These are phyloP conservation scores for Peromyscus nudipes DNA, from an alignment of 2,797 vertebrate genomes.

Conservation along the genomic window DNA sequence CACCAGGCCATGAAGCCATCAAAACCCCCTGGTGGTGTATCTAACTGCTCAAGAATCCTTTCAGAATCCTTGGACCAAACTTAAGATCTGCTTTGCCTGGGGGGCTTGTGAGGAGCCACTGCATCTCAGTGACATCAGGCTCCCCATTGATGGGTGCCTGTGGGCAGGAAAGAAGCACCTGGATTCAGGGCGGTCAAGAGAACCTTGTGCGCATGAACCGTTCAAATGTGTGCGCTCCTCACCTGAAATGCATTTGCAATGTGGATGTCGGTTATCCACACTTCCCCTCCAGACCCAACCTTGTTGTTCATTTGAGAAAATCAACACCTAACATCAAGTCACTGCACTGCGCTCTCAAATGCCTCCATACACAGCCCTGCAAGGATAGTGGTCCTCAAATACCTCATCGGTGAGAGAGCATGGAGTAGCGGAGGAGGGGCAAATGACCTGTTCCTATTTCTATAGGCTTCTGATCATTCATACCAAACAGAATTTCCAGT, in stretches of 20 bases:
- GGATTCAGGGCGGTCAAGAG: background rate
- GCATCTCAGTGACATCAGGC: background rate
- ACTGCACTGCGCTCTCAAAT: background rate
- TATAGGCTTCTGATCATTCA: background rate
- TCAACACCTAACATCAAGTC: background rate
- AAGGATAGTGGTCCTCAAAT: background rate
- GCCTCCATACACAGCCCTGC: background rate
- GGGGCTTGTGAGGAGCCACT: background rate
- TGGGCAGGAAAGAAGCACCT: background rate
- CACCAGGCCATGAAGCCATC: background rate
- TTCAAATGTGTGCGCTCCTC: background rate
- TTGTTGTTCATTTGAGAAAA: background rate
- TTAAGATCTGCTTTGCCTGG: background rate
- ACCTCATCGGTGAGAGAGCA: background rate
- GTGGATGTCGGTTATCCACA: background rate
- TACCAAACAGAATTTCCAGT: background rate
- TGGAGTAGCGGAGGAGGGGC: background rate
- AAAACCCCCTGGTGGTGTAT: background rate
- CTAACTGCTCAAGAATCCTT: background rate
- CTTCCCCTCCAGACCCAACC: background rate
- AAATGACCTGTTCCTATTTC: background rate
- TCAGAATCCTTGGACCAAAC: background rate
- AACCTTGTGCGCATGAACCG: background rate
- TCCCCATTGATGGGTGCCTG: background rate
- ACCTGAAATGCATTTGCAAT: background rate